Conservation (phyloP, 2,888 invertebrate genomes). For the Spodoptera picta region DNA sequence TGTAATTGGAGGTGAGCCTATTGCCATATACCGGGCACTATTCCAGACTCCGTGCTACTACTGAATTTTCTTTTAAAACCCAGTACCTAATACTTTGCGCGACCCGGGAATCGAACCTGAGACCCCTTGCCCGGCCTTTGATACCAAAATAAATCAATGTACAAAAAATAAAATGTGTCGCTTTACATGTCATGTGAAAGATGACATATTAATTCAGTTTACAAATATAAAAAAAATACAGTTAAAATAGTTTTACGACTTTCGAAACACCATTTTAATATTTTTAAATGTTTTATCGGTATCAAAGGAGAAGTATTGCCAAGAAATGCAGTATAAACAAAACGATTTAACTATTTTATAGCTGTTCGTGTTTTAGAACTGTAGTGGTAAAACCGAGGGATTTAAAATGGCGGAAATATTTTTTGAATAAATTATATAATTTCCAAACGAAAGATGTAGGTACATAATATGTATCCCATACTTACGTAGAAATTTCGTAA, state of each 20-base stretch:
- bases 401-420: constrained; percentile 29
- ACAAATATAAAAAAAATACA: constrained; percentile 5
- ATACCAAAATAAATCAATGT: too few species aligned
- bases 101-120: too few species aligned
- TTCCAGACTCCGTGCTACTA: too few species aligned
- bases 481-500: too few species aligned
- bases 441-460: too few species aligned
- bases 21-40: too few species aligned
- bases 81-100: too few species aligned
- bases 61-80: too few species aligned
- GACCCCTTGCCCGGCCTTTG: too few species aligned
- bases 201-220: not conserved
- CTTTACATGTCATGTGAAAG: not conserved
- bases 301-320: constrained; percentile 34
- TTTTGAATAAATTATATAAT: too few species aligned
- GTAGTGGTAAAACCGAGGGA: constrained; percentile 5
- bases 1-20: too few species aligned
- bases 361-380: constrained; percentile 26
- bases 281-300: constrained; percentile 41
- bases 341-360: constrained; percentile 55
- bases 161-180: too few species aligned
- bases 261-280: constrained; percentile 32
- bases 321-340: constrained; percentile 49
- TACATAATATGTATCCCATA: not conserved
- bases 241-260: constrained; percentile 25